Evolutionary conservation across 2,888 invertebrate genomes (phyloP), one percentile per base, ranked within the genome.

Genomic region (Fragum fragum): DNA sequence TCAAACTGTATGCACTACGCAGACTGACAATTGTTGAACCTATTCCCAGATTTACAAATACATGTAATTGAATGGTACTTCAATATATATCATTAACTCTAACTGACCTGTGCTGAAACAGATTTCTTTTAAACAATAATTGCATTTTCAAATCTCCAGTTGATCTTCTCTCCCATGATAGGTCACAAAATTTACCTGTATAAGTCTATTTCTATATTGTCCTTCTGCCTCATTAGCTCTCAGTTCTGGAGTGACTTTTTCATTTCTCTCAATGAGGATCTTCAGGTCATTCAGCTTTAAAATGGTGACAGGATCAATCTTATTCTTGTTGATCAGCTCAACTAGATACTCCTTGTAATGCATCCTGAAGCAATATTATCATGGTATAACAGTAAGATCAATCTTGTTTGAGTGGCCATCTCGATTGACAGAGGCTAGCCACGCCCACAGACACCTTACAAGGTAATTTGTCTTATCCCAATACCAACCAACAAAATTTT

Each of bases 291-390:
- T 97, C 87, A 96, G 96, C 85, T 95, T 96, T 95, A 98, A 96
- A 92, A 98, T 96, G 81, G 96, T 95, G 92, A 98, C 96, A 71
- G 98, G 97, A 94, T 98, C 98, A 94, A 98, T 94, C 87, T 95
- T 95, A 94, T 96, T 95, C 91, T 95, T 95, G 93, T 97, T 96
- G 94, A 98, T 97, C 95, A 97, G 95, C 90, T 96, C 96, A 94
- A 97, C 97, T 94, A 98, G 96, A 95, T 98, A 97, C 95, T 98
- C 98, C 95, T 97, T 96, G 95, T 98, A 98, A 96, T 98, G 98
- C 94, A 96, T 96, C 96, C 98, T 98, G 96, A 89, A 96, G 39
- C 9, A n/a, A n/a, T n/a, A n/a, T n/a, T n/a, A n/a, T n/a, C n/a
- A n/a, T n/a, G n/a, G n/a, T n/a, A n/a, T n/a, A n/a, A n/a, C n/a